phyloP scores from a whole-genome alignment of 2,888 invertebrate species.

The Mimas tiliae region DNA sequence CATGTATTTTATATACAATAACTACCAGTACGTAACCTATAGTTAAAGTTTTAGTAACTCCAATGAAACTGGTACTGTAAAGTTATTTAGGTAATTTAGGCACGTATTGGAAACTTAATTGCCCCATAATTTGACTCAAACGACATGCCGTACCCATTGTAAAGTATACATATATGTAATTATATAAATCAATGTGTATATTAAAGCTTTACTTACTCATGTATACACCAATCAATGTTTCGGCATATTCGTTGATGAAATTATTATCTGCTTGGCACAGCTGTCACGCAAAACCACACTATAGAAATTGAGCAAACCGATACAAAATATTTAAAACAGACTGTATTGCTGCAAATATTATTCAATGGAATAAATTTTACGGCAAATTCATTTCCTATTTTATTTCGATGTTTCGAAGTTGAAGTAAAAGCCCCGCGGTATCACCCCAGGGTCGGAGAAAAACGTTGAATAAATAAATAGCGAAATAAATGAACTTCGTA shows the following conservation, averaged over 20 bases:
- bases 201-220: background rate
- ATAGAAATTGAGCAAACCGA: background rate
- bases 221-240: background rate
- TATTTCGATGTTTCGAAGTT: constrained; percentile 14
- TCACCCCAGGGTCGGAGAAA: constrained; percentile 8
- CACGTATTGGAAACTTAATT: background rate
- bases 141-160: too few relatives aligned
- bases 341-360: background rate
- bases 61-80: background rate
- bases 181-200: background rate
- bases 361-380: constrained; percentile 6
- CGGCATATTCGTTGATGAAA: background rate
- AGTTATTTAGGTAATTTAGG: background rate
- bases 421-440: background rate
- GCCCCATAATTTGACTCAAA: background rate
- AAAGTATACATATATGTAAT: too few relatives aligned
- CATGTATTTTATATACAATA: background rate
- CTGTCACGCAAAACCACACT: background rate
- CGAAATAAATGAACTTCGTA: constrained; percentile 8
- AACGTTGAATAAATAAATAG: constrained; percentile 16
- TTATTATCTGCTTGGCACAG: background rate
- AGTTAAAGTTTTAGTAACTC: background rate
- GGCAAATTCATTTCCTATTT: constrained; percentile 20
- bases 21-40: background rate
- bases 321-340: background rate